Evolutionary conservation across 2,888 invertebrate genomes (phyloP), one percentile per base, ranked within the genome.

Genomic region (Acanthoscelides obtectus): DNA sequence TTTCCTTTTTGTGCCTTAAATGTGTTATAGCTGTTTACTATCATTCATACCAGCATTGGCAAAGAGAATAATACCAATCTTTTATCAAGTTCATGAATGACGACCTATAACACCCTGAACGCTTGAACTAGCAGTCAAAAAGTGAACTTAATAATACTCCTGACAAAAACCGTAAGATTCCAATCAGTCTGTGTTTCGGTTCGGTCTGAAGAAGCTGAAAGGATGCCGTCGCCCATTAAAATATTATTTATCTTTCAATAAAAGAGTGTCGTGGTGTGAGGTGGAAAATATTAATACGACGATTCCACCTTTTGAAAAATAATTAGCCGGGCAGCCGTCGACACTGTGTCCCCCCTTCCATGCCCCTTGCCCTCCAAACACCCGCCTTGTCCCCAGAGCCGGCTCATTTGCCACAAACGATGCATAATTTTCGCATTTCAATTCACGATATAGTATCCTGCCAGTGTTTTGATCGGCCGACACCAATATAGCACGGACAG

Each of bases 401-500:
- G 78, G 78, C 79, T 81, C 79, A 80, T 82, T 82, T 81, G 78
- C 79, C 80, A 77, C 81, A 80, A 78, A 80, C 79, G 77, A 78
- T 80, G 83, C 81, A 83, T 83, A 83, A 83, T 83, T 82, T 83
- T 83, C 82, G 76, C 83, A 83, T 83, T 83, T 83, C 80, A 81
- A 83, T 83, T 80, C 83, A 81, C 79, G 77, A 80, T 80, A 78
- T 79, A 77, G 80, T 80, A 80, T 81, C 80, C 81, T 81, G 81
- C 79, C 77, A 73, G 76, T 73, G 77, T 66, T 77, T 75, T 75
- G 73, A 70, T 70, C 73, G 76, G 77, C 79, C 79, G 79, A 76
- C 77, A 70, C 22, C 45, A 17, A 12, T 66, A 45, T 20, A 71
- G 21, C 70, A 63, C 65, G 27, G 68, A 72, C 69, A 71, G 69